phyloP scores from a whole-genome alignment of 2,113 vertebrate genomes.

The Gymnarchus niloticus region DNA sequence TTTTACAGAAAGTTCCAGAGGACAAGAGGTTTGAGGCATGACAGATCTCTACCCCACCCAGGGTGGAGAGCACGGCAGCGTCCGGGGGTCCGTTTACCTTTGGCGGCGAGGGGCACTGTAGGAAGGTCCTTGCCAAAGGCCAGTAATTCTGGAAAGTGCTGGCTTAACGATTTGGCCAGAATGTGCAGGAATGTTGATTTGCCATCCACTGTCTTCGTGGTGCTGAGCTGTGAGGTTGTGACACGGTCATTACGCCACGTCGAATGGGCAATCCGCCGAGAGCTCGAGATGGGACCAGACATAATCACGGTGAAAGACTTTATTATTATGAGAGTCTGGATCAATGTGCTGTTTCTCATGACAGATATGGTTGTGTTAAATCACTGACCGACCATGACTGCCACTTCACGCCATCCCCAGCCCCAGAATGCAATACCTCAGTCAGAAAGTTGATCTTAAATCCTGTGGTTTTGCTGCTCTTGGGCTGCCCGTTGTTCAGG shows the following conservation, averaged over 20 bases:
- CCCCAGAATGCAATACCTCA: slow-evolving; percentile 64
- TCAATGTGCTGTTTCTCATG: no score
- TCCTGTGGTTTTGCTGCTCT: slow-evolving; percentile 85
- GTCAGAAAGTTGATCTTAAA: slow-evolving; percentile 99
- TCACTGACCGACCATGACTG: not conserved
- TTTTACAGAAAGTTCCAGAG: not conserved
- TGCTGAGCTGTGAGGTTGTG: slow-evolving; percentile 73
- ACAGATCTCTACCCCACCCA: no score
- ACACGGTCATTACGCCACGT: not conserved
- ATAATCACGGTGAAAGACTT: not conserved
- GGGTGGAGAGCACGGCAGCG: not conserved
- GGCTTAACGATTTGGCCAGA: slow-evolving; percentile 91
- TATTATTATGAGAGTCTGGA: not conserved
- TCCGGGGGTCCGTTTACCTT: slow-evolving; percentile 66
- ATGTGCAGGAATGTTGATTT: slow-evolving; percentile 97
- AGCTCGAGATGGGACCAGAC: not conserved
- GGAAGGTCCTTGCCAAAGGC: slow-evolving; percentile 93
- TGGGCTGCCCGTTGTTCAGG: slow-evolving; percentile 89
- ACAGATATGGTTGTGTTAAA: not conserved
- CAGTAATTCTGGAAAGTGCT: slow-evolving; percentile 93
- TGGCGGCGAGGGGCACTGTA: slow-evolving; percentile 86
- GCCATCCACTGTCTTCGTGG: slow-evolving; percentile 94
- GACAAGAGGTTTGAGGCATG: not conserved
- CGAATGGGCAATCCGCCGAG: not conserved
- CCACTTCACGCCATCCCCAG: not conserved